These are phyloP conservation scores for Festucalex cinctus DNA, from an alignment of 2,113 vertebrate genomes.

Conservation along the genomic window DNA sequence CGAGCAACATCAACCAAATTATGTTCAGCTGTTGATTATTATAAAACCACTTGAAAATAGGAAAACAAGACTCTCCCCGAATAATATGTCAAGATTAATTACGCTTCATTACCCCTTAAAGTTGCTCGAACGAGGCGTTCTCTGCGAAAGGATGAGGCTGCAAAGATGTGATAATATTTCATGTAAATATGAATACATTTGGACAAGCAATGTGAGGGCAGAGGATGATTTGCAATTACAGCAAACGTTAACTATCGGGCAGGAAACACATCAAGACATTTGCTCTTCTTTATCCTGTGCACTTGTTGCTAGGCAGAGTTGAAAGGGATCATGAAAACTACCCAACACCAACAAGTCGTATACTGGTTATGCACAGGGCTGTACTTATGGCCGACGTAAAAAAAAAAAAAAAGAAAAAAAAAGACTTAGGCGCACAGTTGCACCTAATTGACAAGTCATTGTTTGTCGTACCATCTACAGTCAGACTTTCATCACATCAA, in stretches of 20 bases:
- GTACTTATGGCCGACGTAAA: too few species aligned
- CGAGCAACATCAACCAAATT: conserved; percentile 30
- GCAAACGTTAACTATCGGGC: background rate
- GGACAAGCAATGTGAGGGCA: conserved; percentile 28
- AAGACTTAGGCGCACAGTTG: too few species aligned
- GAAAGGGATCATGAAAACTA: too few species aligned
- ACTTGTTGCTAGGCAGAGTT: too few species aligned
- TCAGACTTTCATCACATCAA: too few species aligned
- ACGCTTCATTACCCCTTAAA: conserved; percentile 16
- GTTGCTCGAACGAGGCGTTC: conserved; percentile 37
- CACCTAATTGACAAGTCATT: too few species aligned
- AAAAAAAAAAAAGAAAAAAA: too few species aligned
- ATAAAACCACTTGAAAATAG: conserved; percentile 18
- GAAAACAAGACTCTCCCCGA: conserved; percentile 29
- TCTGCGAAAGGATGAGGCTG: conserved; percentile 1
- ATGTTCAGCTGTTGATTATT: conserved; percentile 24
- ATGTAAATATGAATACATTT: background rate
- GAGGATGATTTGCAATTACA: conserved; percentile 17
- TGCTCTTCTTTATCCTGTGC: background rate
- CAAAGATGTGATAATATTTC: conserved; percentile 13
- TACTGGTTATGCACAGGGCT: too few species aligned
- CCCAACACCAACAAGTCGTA: too few species aligned
- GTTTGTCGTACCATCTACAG: too few species aligned
- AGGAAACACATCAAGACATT: background rate
- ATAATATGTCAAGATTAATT: conserved; percentile 18